Percentiles rank a stretch among this genome's conserved stretches.
These are phyloP conservation scores for Troglohyphantes excavatus DNA, from an alignment of 2,888 invertebrate species.

Conservation along the genomic window DNA sequence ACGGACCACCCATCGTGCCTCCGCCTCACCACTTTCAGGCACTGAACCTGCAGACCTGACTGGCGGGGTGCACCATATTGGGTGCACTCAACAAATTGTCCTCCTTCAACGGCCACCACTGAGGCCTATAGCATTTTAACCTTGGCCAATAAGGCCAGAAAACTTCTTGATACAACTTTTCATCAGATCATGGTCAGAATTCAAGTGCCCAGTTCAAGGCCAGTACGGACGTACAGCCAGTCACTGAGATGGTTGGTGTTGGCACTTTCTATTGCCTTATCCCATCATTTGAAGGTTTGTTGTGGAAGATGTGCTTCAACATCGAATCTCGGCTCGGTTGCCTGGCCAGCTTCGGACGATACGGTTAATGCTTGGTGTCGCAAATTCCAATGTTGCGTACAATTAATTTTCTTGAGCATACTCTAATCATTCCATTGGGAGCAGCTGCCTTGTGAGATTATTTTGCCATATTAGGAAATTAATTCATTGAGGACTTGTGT, in stretches of 20 bases:
- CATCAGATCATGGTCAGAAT: no score
- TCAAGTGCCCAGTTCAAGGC: no score
- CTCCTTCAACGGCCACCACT: conserved; percentile 39
- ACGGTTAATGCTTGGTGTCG: not conserved
- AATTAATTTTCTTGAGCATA: conserved; percentile 6
- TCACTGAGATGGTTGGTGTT: no score
- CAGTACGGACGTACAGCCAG: no score
- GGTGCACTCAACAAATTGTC: conserved; percentile 77
- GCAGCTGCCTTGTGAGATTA: conserved; percentile 57
- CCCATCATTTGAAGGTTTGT: no score
- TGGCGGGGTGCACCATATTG: conserved; percentile 79
- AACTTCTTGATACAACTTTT: no score
- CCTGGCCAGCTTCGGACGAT: no score
- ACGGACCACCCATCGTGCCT: conserved; percentile 63
- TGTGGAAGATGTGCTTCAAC: no score
- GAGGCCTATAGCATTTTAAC: not conserved
- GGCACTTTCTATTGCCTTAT: not conserved
- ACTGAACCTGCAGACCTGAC: conserved; percentile 79
- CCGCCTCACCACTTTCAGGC: conserved; percentile 74
- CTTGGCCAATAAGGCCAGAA: no score
- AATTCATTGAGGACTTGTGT: not conserved
- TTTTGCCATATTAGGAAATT: conserved; percentile 53
- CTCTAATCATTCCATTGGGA: conserved; percentile 40
- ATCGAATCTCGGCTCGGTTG: no score
- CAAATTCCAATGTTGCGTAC: not conserved